Base-by-base conservation (phyloP, 2,797 vertebrate genomes). In the Acropternis orthonyx region DNA sequence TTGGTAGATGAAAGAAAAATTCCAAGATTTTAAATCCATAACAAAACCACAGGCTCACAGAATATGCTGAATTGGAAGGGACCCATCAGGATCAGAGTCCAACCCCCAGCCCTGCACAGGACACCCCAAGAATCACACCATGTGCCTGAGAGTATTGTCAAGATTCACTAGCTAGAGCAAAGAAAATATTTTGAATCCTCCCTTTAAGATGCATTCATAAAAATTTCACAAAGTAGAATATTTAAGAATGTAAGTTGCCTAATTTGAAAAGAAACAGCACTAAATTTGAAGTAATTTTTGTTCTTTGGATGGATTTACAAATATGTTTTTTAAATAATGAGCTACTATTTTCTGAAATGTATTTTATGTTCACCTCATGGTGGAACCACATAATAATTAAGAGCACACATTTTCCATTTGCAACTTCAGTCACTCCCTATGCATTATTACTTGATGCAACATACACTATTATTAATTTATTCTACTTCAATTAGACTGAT, bases 121-220 rank as follows among this genome's bases (percentile, higher is more conserved):
- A 41, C 48, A 61, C 10, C 6, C 32, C 41, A 62, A 68, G 36
- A 3, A 65, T 11, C 11, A 44, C 28, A 83, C 11, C 24, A 44
- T 0, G 3, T 16, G 37, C 24, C 37, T 44, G 17, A 71, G 21
- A 3, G n/a, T 0, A 0, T 65, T 71, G 37, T 8, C n/a, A 79
- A 81, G 46, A 74, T 61, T 41, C n/a, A 36, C 22, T 54, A 61
- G 22, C 36, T 37, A n/a, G n/a, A 52, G 36, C 1, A 63, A 68
- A 23, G 55, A 32, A 22, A 43, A 28, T 14, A 56, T 8, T 37
- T 61, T 34, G 6, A n/a, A 54, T n/a, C 46, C 18, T 34, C 17
- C 78, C 22, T 20, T 66, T 62, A 83, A 68, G 41, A 71, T 46
- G 30, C 12, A 67, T 51, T 81, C 15, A 76, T 46, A 44, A 80